These are phyloP conservation scores for Leptinotarsa defecta DNA, from an alignment of 1,140 invertebrate species.

Conservation along the genomic window DNA sequence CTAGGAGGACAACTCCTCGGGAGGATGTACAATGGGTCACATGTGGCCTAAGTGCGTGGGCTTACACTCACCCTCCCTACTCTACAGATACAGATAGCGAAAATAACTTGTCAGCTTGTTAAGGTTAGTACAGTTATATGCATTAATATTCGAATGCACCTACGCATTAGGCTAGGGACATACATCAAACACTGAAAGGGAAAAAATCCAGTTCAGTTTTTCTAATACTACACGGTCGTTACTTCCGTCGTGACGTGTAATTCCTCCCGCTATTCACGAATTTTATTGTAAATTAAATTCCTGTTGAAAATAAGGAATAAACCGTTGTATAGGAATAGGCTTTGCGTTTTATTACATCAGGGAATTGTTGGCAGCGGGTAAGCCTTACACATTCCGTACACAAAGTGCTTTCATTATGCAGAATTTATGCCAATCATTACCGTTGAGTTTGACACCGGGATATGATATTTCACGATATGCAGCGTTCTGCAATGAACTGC, in stretches of 20 bases:
- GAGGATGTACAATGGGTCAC: too few relatives aligned
- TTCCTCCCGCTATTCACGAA: not conserved
- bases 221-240: not conserved
- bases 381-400: conserved; percentile 40
- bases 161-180: not conserved
- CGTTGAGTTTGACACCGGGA: conserved; percentile 54
- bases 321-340: conserved; percentile 27
- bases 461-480: conserved; percentile 56
- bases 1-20: too few relatives aligned
- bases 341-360: conserved; percentile 48
- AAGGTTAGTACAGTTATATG: too few relatives aligned
- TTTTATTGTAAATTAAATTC: conserved; percentile 13
- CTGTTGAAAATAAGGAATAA: conserved; percentile 27
- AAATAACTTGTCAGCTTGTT: not conserved
- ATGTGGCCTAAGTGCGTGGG: too few relatives aligned
- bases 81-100: too few relatives aligned
- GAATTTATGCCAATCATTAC: conserved; percentile 59
- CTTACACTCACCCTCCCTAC: too few relatives aligned
- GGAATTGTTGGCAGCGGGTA: conserved; percentile 41
- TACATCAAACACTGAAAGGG: not conserved
- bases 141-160: too few relatives aligned
- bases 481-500: conserved; percentile 51
- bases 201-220: not conserved
- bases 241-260: not conserved
- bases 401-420: conserved; percentile 55